Conservation (phyloP, 2,113 vertebrate genomes). For the Actinemys pallida region DNA sequence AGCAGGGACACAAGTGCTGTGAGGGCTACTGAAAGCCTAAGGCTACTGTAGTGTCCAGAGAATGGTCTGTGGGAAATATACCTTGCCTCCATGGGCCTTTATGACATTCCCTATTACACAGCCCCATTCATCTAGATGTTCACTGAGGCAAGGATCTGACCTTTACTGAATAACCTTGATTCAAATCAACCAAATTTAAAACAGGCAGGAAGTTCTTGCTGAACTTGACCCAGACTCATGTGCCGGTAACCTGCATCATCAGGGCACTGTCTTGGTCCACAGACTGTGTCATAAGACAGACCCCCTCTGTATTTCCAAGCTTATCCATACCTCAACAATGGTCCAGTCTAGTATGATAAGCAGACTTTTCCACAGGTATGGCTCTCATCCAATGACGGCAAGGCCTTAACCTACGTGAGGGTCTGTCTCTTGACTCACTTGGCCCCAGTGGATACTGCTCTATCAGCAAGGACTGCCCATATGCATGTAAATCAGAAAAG, state of each 20-base stretch:
- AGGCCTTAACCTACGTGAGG: not conserved
- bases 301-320: not conserved
- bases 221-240: not conserved
- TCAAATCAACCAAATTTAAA: not conserved
- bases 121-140: not conserved
- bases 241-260: not conserved
- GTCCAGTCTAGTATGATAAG: not conserved
- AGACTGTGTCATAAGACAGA: not conserved
- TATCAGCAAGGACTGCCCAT: not conserved
- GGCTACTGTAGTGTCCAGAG: not conserved
- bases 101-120: not conserved
- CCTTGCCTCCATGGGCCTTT: not conserved
- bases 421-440: not conserved
- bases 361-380: not conserved
- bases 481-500: constrained; percentile 7
- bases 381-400: not conserved
- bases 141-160: not conserved
- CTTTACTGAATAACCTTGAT: not conserved
- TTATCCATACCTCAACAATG: not conserved
- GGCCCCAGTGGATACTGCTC: not conserved
- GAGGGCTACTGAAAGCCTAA: not conserved
- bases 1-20: not conserved
- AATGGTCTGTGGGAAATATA: not conserved
- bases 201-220: not conserved
- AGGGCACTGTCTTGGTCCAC: not conserved